A percentile compares a stretch with the other conserved stretches of the same genome.
Conservation (phyloP, 2,797 vertebrate species). For the Momotus momota region DNA sequence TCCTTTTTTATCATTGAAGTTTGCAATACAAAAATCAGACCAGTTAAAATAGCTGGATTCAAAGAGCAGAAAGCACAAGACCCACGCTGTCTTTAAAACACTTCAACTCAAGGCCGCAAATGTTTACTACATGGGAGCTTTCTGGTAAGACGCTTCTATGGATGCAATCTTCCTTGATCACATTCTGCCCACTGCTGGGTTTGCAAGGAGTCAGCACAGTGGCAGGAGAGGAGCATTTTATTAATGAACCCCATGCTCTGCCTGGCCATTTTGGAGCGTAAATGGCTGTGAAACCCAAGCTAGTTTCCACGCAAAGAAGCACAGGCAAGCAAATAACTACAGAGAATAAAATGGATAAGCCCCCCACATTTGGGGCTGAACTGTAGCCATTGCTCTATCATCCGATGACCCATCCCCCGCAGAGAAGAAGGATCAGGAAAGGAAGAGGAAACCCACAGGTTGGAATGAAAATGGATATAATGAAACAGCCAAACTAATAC, state of each 20-base stretch:
- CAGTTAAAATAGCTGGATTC: background rate
- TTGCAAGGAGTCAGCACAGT: slow-evolving; percentile 14
- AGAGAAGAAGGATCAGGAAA: too few relatives aligned
- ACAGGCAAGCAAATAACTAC: background rate
- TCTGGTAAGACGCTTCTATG: background rate
- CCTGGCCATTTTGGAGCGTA: background rate
- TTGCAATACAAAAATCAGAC: background rate
- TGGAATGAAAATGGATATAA: background rate
- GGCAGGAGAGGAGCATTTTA: background rate
- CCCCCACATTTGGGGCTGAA: background rate
- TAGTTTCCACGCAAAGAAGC: background rate
- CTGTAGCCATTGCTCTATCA: background rate
- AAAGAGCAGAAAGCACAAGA: background rate
- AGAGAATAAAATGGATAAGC: background rate
- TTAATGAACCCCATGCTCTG: background rate
- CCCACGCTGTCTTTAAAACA: background rate
- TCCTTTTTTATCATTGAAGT: background rate
- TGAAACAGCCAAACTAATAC: background rate
- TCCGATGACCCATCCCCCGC: too few relatives aligned
- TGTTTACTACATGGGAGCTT: background rate
- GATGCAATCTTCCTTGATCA: slow-evolving; percentile 24
- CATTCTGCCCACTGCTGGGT: slow-evolving; percentile 41
- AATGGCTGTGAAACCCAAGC: background rate
- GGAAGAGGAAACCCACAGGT: background rate
- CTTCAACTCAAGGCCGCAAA: background rate